Base-by-base conservation (phyloP, 23 tunicate genomes). In the Halocynthia roretzi region DNA sequence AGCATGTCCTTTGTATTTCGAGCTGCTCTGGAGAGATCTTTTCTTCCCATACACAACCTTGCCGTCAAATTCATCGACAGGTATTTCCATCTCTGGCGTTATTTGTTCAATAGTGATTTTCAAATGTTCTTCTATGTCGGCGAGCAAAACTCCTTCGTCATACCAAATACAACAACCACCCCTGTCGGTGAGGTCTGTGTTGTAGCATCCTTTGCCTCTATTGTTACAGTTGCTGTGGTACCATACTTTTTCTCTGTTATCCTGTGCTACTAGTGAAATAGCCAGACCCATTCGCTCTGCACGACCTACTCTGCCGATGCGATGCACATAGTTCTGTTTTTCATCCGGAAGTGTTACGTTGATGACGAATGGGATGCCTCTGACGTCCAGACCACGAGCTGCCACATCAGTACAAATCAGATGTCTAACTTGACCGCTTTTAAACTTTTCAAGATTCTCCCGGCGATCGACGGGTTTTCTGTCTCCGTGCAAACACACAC, bases 111-210 rank as follows among this genome's bases (percentile, higher is more conserved):
- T 87, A 7, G 98, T 93, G 23, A 86, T 83, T 57, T 93, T 93
- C 60, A 93, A 68, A 86, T 93, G 98, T 11, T 63, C 85, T 82
- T 93, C 98, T 9, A 93, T 71, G n/a, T 93, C 98, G 8, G 86
- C 93, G 7, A 93, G 71, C 54, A 93, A 72, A 5, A 69, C 50
- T n/a, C 76, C 80, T 67, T 93, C 98, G 65, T 86, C 73, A 53
- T 93, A 90, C 98, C 98, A 93, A 60, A 93, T 93, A 48, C 93
- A 86, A 72, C 98, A 93, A n/a, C 98, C 98, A 48, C 98, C 98
- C 7, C 56, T 71, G 50, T 93, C 85, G n/a, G 88, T 86, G 7
- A 86, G 76, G 63, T 86, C 67, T 14, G 98, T 93, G 83, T 93
- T 86, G 85, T 74, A 82, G 56, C 98, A 93, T 8, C 97, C 97